Evolutionary conservation across 2,113 vertebrate genomes (phyloP).

Genomic region (Holacanthus passer): DNA sequence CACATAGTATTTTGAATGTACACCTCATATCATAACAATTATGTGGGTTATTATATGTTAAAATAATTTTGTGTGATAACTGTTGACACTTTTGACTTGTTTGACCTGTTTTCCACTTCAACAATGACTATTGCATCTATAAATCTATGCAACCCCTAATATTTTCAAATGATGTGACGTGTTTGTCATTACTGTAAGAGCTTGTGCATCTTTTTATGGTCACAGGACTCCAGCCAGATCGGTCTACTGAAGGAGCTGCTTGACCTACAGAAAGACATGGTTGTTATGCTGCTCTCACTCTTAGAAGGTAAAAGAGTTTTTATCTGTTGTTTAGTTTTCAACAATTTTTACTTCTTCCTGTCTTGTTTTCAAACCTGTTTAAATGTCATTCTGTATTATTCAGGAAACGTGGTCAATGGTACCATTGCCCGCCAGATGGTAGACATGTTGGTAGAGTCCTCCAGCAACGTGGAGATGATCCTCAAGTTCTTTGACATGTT

Average conservation of each 20-base stretch:
- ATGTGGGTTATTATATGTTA: slow-evolving; percentile 25
- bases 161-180: neutral
- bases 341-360: neutral
- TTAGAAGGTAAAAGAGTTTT: slow-evolving; percentile 86
- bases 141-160: slow-evolving; percentile 1
- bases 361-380: slow-evolving; percentile 19
- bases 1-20: slow-evolving; percentile 35
- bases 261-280: slow-evolving; percentile 98
- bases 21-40: slow-evolving; percentile 46
- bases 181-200: slow-evolving; percentile 51
- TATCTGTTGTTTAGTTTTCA: neutral
- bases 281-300: slow-evolving; percentile 96
- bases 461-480: slow-evolving; percentile 98
- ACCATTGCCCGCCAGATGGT: slow-evolving; percentile 99
- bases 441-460: slow-evolving; percentile 98
- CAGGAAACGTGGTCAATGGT: slow-evolving; percentile 96
- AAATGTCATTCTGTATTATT: slow-evolving; percentile 14
- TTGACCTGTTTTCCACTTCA: slow-evolving; percentile 45
- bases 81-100: slow-evolving; percentile 41
- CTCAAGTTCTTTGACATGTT: slow-evolving; percentile 99
- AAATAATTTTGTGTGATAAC: slow-evolving; percentile 44
- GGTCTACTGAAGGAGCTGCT: slow-evolving; percentile 94
- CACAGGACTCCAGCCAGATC: slow-evolving; percentile 95
- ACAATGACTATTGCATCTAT: slow-evolving; percentile 46
- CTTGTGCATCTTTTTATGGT: slow-evolving; percentile 57